Conservation (phyloP, 2,888 invertebrate species). For the Drosophila nr. medialis region DNA sequence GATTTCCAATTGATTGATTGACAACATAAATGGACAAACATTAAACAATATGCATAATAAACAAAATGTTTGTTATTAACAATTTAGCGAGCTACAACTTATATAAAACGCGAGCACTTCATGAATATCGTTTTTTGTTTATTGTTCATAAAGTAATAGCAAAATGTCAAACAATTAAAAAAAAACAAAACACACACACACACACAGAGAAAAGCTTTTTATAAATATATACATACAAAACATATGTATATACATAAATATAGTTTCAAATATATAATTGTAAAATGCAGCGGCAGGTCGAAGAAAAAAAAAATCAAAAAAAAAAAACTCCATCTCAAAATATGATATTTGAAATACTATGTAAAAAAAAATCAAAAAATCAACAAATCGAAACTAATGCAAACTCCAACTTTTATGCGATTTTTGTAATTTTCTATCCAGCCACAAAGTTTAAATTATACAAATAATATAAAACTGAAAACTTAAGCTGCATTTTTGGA, state of each 20-base stretch:
- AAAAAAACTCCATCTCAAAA: conserved; percentile 30
- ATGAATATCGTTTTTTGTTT: conserved; percentile 21
- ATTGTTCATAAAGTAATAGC: conserved; percentile 63
- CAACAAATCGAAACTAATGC: conserved; percentile 19
- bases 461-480: not conserved
- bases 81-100: conserved; percentile 26
- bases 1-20: conserved; percentile 28
- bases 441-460: conserved; percentile 21
- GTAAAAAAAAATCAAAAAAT: conserved; percentile 2
- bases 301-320: conserved; percentile 10
- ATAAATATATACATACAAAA: conserved; percentile 61
- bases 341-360: conserved; percentile 23
- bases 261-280: conserved; percentile 50
- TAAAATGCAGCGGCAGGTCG: conserved; percentile 48
- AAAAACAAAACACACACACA: conserved; percentile 16
- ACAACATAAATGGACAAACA: conserved; percentile 1
- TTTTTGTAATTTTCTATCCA: conserved; percentile 75
- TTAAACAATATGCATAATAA: conserved; percentile 2
- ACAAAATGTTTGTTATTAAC: conserved; percentile 13
- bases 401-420: conserved; percentile 45
- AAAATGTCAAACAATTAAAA: conserved; percentile 57
- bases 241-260: conserved; percentile 29
- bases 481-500: conserved; percentile 24
- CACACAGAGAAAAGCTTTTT: conserved; percentile 76
- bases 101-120: conserved; percentile 12